phyloP scores from a whole-genome alignment of 2,113 vertebrate genomes.

The Hyperopisus bebe region DNA sequence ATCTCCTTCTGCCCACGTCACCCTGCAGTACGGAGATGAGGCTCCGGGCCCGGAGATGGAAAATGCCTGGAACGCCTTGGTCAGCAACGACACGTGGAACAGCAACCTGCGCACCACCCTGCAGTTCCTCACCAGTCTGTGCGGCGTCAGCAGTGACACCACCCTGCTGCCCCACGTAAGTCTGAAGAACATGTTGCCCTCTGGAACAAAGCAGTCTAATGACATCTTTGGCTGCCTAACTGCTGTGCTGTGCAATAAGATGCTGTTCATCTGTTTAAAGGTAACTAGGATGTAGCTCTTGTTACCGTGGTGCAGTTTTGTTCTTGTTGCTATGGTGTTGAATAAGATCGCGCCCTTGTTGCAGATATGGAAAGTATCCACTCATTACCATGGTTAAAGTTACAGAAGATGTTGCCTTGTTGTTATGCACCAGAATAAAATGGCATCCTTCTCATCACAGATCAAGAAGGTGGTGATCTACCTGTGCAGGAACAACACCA shows the following conservation, averaged over 20 bases:
- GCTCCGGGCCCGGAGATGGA: conserved; percentile 92
- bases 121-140: conserved; percentile 94
- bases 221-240: neutral
- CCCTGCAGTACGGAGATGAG: conserved; percentile 86
- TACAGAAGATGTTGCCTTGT: too few species aligned
- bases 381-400: neutral
- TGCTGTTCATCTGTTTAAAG: neutral
- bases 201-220: neutral
- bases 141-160: conserved; percentile 95
- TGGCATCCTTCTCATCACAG: neutral
- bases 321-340: neutral
- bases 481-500: conserved; percentile 94
- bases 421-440: neutral
- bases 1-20: neutral
- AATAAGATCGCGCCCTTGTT: neutral
- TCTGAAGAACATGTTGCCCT: conserved; percentile 9
- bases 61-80: conserved; percentile 93
- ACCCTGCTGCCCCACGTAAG: conserved; percentile 87
- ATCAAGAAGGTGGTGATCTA: conserved; percentile 96
- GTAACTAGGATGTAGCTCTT: neutral
- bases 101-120: conserved; percentile 88
- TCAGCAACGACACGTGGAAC: conserved; percentile 93
- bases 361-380: neutral
- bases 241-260: neutral
- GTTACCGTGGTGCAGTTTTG: neutral